Percentiles rank a stretch among this genome's conserved stretches.
phyloP scores from a whole-genome alignment of 2,113 vertebrate genomes.

The Platichthys flesus region DNA sequence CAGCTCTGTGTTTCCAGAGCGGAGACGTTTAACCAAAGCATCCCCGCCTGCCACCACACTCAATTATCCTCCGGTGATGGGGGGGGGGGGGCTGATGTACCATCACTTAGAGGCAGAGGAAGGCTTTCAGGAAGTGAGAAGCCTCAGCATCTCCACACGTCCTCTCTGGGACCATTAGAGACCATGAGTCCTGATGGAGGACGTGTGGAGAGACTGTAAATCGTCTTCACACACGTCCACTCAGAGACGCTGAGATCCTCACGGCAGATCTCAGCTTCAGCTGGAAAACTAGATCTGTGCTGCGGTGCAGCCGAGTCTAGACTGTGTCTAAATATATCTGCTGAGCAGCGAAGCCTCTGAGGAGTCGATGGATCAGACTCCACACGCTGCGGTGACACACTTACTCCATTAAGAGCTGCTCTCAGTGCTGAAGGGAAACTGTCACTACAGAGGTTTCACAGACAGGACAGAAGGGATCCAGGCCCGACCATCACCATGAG shows the following conservation, averaged over 20 bases:
- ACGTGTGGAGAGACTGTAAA: not conserved
- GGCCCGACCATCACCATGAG: too few species aligned
- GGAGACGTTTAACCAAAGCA: not conserved
- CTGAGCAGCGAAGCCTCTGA: not conserved
- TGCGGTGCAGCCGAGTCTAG: constrained; percentile 6
- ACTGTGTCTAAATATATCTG: constrained; percentile 5
- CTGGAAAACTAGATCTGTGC: constrained; percentile 5
- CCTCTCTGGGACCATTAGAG: not conserved
- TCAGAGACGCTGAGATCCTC: not conserved
- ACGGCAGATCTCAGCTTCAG: not conserved
- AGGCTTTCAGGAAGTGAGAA: constrained; percentile 4
- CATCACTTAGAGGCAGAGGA: constrained; percentile 31
- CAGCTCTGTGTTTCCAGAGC: too few species aligned
- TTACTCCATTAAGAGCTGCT: not conserved
- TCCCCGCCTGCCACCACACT: constrained; percentile 8
- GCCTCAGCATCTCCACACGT: not conserved
- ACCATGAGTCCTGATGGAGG: too few species aligned
- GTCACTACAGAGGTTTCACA: too few species aligned
- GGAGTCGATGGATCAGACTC: not conserved
- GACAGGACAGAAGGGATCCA: too few species aligned
- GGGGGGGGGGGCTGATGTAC: constrained; percentile 7
- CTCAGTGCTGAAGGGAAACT: too few species aligned
- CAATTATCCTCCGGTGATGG: constrained; percentile 46
- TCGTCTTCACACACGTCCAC: not conserved
- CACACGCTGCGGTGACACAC: not conserved